Base-by-base conservation (phyloP, 1,140 invertebrate genomes). In the Zaprionus capensis region DNA sequence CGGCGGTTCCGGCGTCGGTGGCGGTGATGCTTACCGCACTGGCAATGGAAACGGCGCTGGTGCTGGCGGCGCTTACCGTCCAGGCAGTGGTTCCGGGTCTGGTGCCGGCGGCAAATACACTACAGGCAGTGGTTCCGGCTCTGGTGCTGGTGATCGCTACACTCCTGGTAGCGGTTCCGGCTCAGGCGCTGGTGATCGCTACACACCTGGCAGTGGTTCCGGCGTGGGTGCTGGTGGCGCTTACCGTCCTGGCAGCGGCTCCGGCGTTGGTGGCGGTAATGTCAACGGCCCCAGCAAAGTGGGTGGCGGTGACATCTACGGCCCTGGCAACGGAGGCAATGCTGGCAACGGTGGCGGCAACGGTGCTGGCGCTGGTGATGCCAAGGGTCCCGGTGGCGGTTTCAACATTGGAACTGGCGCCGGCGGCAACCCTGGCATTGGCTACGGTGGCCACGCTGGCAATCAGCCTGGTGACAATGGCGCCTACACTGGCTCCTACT, bases 401-500 rank as follows among this genome's bases (percentile, higher is more conserved):
- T 20, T 22, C 28, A 20, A 34, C 17, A 59, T 36, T 17, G 76
- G 76, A 38, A 59, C 71, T 57, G 61, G 61, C 22, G 5, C 31
- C 24, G 36, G 36, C 24, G 31, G 64, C 58, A 44, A 34, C n/a
- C 24, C 6, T n/a, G 44, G 31, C 59, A 26, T 12, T 5, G 46
- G 46, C 20, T 20, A 58, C 58, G 69, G 82, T 46, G 70, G 26
- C 34, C 36, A 46, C n/a, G 12, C 24, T 31, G 71, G 72, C 46
- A 75, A 75, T 36, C 76, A 77, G 36, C 72, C 79, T 28, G 74
- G 59, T 28, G 58, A 41, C 46, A 72, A 56, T 66, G 85, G 81
- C 55, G 72, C 81, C 78, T 87, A 78, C 74, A 78, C 81, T 15
- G 79, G 69, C 55, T 63, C 59, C 75, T 85, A 81, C 68, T 69